phyloP scores from a whole-genome alignment of 2,888 invertebrate species.

The Drosophila bunnanda region DNA sequence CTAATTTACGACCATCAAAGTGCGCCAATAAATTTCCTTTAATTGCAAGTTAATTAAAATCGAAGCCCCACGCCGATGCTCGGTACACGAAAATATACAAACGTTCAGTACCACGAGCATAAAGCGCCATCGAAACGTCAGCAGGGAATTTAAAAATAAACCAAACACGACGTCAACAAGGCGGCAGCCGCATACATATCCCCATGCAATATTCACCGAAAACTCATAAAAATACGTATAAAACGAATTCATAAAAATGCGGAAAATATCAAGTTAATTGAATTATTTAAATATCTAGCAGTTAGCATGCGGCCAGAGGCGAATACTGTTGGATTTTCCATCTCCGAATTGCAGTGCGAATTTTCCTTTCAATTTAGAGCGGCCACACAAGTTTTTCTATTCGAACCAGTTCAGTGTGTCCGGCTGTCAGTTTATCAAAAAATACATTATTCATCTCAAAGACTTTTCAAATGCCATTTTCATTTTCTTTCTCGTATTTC shows the following conservation, averaged over 20 bases:
- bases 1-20: conserved; percentile 74
- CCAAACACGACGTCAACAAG: conserved; percentile 34
- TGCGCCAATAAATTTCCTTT: conserved; percentile 72
- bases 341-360: neutral
- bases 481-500: conserved; percentile 13
- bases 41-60: conserved; percentile 75
- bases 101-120: conserved; percentile 7
- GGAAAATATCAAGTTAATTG: conserved; percentile 21
- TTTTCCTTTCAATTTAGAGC: neutral
- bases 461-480: conserved; percentile 18
- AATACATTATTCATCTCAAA: conserved; percentile 36
- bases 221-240: conserved; percentile 17
- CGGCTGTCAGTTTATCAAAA: conserved; percentile 35
- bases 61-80: conserved; percentile 41
- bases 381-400: conserved; percentile 1
- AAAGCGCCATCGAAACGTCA: conserved; percentile 18
- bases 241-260: conserved; percentile 8
- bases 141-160: conserved; percentile 39
- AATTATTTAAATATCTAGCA: conserved; percentile 12
- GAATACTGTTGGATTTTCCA: conserved; percentile 4
- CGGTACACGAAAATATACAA: conserved; percentile 21
- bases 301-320: neutral
- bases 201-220: conserved; percentile 4
- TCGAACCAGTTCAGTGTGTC: neutral
- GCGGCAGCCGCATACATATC: conserved; percentile 1